Evolutionary conservation across 2,797 vertebrate genomes (phyloP), one percentile per base, ranked within the genome.

Genomic region (Dryobates pubescens): DNA sequence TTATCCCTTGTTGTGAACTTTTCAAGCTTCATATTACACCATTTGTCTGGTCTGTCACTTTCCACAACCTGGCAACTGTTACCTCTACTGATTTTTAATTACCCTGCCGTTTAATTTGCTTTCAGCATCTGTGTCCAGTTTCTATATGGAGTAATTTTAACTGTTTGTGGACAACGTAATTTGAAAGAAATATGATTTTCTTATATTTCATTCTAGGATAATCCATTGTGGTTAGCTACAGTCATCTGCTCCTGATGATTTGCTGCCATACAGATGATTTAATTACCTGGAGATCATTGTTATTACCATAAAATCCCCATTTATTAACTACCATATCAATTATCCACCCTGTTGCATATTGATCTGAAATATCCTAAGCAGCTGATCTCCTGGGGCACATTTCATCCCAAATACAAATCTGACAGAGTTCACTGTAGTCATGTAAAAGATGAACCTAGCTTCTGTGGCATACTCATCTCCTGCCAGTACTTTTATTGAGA

Each of bases 261-360:
- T 94, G 57, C 54, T 92, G 71, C 88, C 49, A 84, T 78, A 82
- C 22, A 79, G 77, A 88, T 67, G 17, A 95, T 95, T 96, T 91
- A 74, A 90, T 93, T 92, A 82, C 36, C 16, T 79, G 64, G 71
- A 83, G 59, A 91, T 91, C 80, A 76, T 76, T 88, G 77, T 84
- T 86, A 93, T 93, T 94, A 88, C 53, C 80, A 95, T 94, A 88
- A 93, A 95, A 89, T 77, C n/a, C 59, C 38, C 63, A 78, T 91
- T 92, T 92, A 95, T 94, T 93, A 88, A 88, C 82, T 94, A 76
- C 57, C 82, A 83, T 79, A 86, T 94, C 71, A 96, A 86, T 94
- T 93, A 89, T 76, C 49, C 45, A 76, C 32, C 43, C 49, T 19
- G 54, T 76, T 84, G 34, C 64, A 76, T 86, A 95, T 86, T 67